Conservation (phyloP, 2,797 vertebrate genomes). For the Lagorchestes hirsutus region DNA sequence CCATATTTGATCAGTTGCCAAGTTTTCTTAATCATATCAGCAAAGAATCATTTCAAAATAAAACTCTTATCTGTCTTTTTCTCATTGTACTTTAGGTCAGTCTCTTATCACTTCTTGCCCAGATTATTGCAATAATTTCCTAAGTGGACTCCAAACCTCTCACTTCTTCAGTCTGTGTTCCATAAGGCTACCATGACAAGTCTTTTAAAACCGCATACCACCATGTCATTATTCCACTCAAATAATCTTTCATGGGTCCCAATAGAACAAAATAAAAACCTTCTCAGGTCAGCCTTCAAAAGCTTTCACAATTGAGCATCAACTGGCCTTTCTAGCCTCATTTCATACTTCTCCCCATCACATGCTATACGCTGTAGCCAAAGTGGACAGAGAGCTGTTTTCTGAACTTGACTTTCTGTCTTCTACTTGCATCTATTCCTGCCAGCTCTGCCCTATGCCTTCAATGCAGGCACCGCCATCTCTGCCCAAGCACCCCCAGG, state of each 20-base stretch:
- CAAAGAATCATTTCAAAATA: not conserved
- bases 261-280: not conserved
- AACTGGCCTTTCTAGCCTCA: not conserved
- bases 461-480: not conserved
- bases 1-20: not conserved
- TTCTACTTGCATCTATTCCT: not conserved
- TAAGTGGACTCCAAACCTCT: not conserved
- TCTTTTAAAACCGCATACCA: not conserved
- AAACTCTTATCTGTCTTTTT: not conserved
- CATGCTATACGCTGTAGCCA: not conserved
- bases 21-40: not conserved
- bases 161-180: not conserved
- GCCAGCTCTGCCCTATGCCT: not conserved
- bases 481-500: not conserved
- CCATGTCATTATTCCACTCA: not conserved
- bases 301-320: not conserved
- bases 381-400: slow-evolving; percentile 21
- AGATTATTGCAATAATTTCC: not conserved
- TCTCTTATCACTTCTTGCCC: not conserved
- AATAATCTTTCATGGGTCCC: not conserved
- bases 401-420: not conserved
- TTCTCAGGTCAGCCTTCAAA: not conserved
- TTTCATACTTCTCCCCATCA: not conserved
- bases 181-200: not conserved
- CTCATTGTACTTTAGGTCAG: not conserved